phyloP scores from a whole-genome alignment of 2,113 vertebrate species.

The Ochotona princeps region DNA sequence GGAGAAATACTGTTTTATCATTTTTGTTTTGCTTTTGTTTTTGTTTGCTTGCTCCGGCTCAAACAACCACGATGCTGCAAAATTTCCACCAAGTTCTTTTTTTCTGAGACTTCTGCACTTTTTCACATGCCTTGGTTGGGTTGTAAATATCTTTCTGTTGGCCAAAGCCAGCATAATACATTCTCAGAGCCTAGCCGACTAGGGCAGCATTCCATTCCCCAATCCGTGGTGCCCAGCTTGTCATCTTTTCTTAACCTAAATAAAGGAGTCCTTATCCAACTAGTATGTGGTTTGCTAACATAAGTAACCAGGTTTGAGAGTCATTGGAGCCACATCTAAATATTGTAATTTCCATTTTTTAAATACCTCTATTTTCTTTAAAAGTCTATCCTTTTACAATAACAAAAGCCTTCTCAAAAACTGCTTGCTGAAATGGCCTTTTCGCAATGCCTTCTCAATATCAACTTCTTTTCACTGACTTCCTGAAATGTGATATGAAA shows the following conservation, averaged over 20 bases:
- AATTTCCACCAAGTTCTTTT: not conserved
- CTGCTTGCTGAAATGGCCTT: slow-evolving; percentile 9
- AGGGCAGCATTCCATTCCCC: not conserved
- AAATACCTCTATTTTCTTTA: slow-evolving; percentile 56
- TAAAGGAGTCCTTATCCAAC: slow-evolving; percentile 54
- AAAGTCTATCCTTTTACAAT: slow-evolving; percentile 32
- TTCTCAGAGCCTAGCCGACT: not conserved
- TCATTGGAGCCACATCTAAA: not conserved
- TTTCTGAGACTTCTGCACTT: not conserved
- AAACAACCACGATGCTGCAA: slow-evolving; percentile 24
- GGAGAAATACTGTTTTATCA: not conserved
- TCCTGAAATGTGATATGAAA: slow-evolving; percentile 6
- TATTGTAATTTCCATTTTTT: slow-evolving; percentile 65
- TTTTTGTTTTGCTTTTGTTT: slow-evolving; percentile 1
- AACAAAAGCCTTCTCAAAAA: not conserved
- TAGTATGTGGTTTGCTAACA: slow-evolving; percentile 32
- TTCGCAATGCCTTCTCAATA: not conserved
- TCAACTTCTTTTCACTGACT: not conserved
- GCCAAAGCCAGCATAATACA: not conserved
- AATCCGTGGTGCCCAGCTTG: not conserved
- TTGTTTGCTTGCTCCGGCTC: slow-evolving; percentile 39
- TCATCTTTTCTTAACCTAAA: slow-evolving; percentile 50
- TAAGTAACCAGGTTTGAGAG: not conserved
- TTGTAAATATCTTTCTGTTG: not conserved
- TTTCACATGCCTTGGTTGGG: not conserved